Base-by-base conservation (phyloP, 1,140 invertebrate species). In the Drosophila chauvacae region DNA sequence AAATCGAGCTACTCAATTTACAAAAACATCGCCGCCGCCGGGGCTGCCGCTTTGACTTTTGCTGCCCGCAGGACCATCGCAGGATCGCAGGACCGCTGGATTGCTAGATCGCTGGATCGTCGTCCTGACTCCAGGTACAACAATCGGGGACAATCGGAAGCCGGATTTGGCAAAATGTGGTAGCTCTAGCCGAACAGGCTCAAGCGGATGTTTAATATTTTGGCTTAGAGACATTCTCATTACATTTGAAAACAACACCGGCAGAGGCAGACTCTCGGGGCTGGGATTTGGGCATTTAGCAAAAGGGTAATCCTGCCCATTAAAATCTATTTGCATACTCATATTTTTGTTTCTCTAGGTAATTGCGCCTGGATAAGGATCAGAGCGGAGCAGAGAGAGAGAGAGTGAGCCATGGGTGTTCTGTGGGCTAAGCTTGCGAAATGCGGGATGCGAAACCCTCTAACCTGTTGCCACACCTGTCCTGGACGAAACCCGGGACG, bases 301-400 rank as follows among this genome's bases (percentile, higher is more conserved):
- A 79, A 87, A 91, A 90, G 86, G 86, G 86, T 90, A 90, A 90
- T 90, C 86, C 83, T 76, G 87, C 60, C 86, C 80, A 90, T 90
- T 90, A 90, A 88, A 91, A 86, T 91, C 80, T 91, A 90, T 90
- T 90, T 90, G 86, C 85, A 90, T 90, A 90, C 86, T 81, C 85
- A 81, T 79, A 80, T 87, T 90, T 87, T 90, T 86, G 83, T 90
- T 88, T 80, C 72, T 56, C 83, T 91, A 90, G 80, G 86, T 90
- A 90, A 90, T 90, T 90, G 86, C 82, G 77, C 82, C 71, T 62
- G 81, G 85, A 90, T 88, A 80, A 86, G 79, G 85, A 91, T 91
- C 76, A 82, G 48, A 42, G 60, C 9, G 10, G 33, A 16, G 28
- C 28, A 28, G 28, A 28, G 28, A 28, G 26, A 28, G 13, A n/a